These are phyloP conservation scores for Drosophila robusta DNA, from an alignment of 2,888 invertebrate species.

Conservation along the genomic window DNA sequence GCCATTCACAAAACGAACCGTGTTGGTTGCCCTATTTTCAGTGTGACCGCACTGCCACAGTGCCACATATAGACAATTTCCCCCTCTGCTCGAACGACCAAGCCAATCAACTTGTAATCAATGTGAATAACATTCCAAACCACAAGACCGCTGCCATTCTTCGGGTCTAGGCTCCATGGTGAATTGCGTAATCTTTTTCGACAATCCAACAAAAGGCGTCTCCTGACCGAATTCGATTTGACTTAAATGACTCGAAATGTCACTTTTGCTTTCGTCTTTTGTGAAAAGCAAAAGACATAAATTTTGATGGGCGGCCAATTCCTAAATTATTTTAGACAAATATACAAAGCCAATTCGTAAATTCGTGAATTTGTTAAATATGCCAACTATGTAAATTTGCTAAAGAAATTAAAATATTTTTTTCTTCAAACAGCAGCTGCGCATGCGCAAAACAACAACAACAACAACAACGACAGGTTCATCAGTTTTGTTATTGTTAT, in stretches of 20 bases:
- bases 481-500: conserved; percentile 41
- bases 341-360: conserved; percentile 58
- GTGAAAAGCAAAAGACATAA: conserved; percentile 47
- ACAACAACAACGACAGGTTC: conserved; percentile 56
- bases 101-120: conserved; percentile 43
- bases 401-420: conserved; percentile 69
- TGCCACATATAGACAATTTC: conserved; percentile 14
- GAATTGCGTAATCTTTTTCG: conserved; percentile 42
- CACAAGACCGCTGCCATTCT: conserved; percentile 38
- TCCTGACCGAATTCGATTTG: conserved; percentile 13
- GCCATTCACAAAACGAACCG: conserved; percentile 37
- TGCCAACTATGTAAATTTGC: conserved; percentile 71
- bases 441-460: conserved; percentile 34
- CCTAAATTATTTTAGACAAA: conserved; percentile 74
- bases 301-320: conserved; percentile 51
- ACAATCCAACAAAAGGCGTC: conserved; percentile 36
- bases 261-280: conserved; percentile 79
- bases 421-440: conserved; percentile 45
- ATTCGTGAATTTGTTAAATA: conserved; percentile 48
- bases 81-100: conserved; percentile 10
- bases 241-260: conserved; percentile 51
- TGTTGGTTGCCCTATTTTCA: conserved; percentile 28
- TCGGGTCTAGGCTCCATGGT: conserved; percentile 24
- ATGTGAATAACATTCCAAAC: conserved; percentile 48
- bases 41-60: conserved; percentile 16